Evolutionary conservation across 2,888 invertebrate species (phyloP), one percentile per base, ranked within the genome.

Genomic region (Bhutanitis thaidina): DNA sequence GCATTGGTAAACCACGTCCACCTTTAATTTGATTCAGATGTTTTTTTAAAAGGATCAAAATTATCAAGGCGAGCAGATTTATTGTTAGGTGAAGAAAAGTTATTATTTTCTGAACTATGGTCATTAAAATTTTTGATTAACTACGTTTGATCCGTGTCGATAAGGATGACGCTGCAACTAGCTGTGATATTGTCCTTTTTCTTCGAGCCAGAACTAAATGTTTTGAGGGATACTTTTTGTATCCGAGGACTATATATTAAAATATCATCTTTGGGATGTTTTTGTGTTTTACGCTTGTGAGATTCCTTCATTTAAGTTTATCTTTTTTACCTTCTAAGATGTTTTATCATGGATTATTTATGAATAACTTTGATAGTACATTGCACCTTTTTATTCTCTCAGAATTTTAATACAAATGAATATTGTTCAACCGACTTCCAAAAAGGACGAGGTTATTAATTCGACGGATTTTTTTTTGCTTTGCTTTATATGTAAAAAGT

Each of bases 41-140:
- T n/a, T n/a, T n/a, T 4, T 20, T 20, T 20, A 20, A 43, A 74
- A 81, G 71, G 73, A 83, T 79, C 85, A 83, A 86, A 53, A 59
- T 49, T 37, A 16, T 12, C 54, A 25, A 47, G 60, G 35, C 39
- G 15, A 59, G 68, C 58, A 55, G 37, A 52, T 58, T 57, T 62
- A 60, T 73, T 69, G 74, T 77, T 76, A 79, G 82, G 72, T 61
- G 70, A 73, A 74, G 80, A 76, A 87, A 34, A 78, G 83, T 86
- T 88, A 88, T 88, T 89, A 88, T 88, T 86, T 88, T 88, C 80
- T 79, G 85, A 85, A 80, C 83, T 86, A 85, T 87, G 86, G 86
- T 88, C 87, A 89, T 89, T 89, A 89, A 89, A 89, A 88, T 87
- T 87, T 86, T 85, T 89, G 88, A 89, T 88, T 88, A 89, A 85